Evolutionary conservation across 1,140 invertebrate genomes (phyloP).

Genomic region (Cryptotermes secundus): DNA sequence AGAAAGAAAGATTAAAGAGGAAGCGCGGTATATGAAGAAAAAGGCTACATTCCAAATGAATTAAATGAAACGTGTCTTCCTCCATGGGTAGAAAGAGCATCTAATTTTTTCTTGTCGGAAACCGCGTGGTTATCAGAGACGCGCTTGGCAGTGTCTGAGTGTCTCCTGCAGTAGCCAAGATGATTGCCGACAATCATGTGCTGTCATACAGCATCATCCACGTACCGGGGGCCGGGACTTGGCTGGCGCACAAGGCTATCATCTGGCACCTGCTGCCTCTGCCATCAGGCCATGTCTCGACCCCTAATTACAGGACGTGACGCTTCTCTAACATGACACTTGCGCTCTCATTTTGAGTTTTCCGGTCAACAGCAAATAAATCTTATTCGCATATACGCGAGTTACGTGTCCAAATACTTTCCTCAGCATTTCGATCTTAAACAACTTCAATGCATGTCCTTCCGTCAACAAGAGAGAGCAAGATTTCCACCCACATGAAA

Average conservation of each 20-base stretch:
- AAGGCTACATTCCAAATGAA: too few relatives aligned
- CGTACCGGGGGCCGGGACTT: neutral
- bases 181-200: neutral
- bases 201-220: constrained; percentile 11
- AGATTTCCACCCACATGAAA: too few relatives aligned
- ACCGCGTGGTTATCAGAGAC: neutral
- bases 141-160: neutral
- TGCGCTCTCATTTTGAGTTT: constrained; percentile 1
- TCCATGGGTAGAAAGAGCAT: too few relatives aligned
- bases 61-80: too few relatives aligned
- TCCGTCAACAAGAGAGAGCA: too few relatives aligned
- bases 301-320: constrained; percentile 10
- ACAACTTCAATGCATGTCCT: neutral
- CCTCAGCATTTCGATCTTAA: neutral
- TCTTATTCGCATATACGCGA: neutral
- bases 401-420: neutral
- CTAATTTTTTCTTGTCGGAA: neutral
- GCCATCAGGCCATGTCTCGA: neutral
- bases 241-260: neutral
- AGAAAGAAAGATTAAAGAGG: too few relatives aligned
- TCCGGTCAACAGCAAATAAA: neutral
- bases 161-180: neutral
- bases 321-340: neutral
- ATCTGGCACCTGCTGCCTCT: neutral
- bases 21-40: too few relatives aligned